These are phyloP conservation scores for Enteromius thamalakanensis DNA, from an alignment of 2,797 vertebrate species.

Conservation along the genomic window DNA sequence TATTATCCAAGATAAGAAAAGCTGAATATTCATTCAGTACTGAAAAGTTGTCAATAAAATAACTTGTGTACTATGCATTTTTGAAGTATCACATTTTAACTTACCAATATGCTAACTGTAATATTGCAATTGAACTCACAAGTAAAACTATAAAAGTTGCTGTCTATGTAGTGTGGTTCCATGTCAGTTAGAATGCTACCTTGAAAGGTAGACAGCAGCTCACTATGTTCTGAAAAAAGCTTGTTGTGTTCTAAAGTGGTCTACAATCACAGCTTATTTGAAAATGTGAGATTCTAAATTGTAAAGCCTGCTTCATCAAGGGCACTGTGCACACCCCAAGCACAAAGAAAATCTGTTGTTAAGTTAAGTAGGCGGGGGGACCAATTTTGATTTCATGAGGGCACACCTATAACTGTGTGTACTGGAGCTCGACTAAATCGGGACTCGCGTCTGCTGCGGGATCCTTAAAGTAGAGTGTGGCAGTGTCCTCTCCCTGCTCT, in stretches of 20 bases:
- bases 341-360: constrained; percentile 2
- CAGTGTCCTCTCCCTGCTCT: constrained; percentile 77
- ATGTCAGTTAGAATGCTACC: neutral
- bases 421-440: constrained; percentile 82
- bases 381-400: constrained; percentile 81
- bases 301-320: neutral
- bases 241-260: neutral
- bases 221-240: neutral
- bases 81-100: neutral
- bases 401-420: constrained; percentile 80
- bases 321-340: constrained; percentile 14
- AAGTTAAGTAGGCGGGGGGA: constrained; percentile 50
- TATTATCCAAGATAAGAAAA: neutral
- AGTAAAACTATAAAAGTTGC: neutral
- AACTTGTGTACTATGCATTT: neutral
- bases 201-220: neutral
- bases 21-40: neutral
- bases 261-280: constrained; percentile 13
- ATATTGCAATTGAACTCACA: neutral
- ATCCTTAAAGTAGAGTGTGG: constrained; percentile 86
- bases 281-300: constrained; percentile 18
- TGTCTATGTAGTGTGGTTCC: neutral
- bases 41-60: neutral
- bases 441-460: constrained; percentile 76
- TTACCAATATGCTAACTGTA: neutral